Evolutionary conservation across 1,140 invertebrate species (phyloP).

Genomic region (Cylas formicarius): DNA sequence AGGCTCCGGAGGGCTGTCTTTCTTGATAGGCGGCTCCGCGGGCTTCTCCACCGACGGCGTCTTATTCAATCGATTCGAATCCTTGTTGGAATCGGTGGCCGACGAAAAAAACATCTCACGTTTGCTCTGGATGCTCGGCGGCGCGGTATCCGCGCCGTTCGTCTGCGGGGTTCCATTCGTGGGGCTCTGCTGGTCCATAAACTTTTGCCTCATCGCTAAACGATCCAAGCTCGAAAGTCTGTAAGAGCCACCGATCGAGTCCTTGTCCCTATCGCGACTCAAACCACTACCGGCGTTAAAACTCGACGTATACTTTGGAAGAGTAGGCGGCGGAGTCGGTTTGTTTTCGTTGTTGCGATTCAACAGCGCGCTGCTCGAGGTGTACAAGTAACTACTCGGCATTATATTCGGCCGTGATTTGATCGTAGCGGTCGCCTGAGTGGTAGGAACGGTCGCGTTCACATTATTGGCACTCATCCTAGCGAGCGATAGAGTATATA

Average conservation of each 20-base stretch:
- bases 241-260: constrained; percentile 51
- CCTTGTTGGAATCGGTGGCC: constrained; percentile 28
- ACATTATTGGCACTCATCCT: constrained; percentile 43
- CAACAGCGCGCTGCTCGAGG: constrained; percentile 40
- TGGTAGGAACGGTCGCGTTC: constrained; percentile 36
- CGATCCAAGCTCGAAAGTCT: constrained; percentile 57
- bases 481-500: constrained; percentile 3
- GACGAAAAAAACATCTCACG: constrained; percentile 39
- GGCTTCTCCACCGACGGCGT: constrained; percentile 35
- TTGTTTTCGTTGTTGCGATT: constrained; percentile 40
- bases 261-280: constrained; percentile 42
- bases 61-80: constrained; percentile 38
- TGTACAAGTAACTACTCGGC: constrained; percentile 43
- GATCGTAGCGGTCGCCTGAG: constrained; percentile 39
- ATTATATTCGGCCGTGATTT: constrained; percentile 42
- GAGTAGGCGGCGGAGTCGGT: constrained; percentile 51
- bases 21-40: constrained; percentile 29
- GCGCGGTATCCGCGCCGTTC: constrained; percentile 30
- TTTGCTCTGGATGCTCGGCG: constrained; percentile 31
- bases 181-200: constrained; percentile 46
- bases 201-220: constrained; percentile 56
- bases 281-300: constrained; percentile 50
- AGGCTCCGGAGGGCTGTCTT: constrained; percentile 18
- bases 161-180: constrained; percentile 34
- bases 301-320: constrained; percentile 55